These are phyloP conservation scores for Bubalus kerabau DNA, from an alignment of 2,113 vertebrate species.

Conservation along the genomic window DNA sequence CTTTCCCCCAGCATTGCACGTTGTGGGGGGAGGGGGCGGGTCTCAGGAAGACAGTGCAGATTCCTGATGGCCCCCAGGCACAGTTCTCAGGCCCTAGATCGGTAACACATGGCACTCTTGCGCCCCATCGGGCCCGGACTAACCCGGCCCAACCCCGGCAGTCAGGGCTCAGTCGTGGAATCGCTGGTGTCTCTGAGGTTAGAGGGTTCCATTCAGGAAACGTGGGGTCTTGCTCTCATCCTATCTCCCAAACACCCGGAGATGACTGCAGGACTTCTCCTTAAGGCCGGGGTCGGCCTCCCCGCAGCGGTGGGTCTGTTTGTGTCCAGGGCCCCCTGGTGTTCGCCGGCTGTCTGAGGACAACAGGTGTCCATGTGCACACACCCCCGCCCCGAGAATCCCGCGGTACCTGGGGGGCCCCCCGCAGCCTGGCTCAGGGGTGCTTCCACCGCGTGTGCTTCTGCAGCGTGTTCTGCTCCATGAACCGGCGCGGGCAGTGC, in stretches of 20 bases:
- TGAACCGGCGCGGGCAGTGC: conserved; percentile 86
- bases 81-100: not conserved
- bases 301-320: no score
- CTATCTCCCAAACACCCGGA: not conserved
- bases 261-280: not conserved
- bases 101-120: not conserved
- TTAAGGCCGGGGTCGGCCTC: not conserved
- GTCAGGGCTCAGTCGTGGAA: not conserved
- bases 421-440: not conserved
- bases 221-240: not conserved
- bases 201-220: not conserved
- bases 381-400: not conserved
- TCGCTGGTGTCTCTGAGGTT: not conserved
- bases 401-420: not conserved
- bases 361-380: not conserved
- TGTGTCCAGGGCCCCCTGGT: not conserved
- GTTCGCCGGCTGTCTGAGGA: not conserved
- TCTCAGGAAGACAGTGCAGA: not conserved
- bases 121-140: no score
- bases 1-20: not conserved
- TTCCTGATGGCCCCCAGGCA: not conserved
- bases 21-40: not conserved
- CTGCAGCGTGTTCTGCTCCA: conserved; percentile 86
- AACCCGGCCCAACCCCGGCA: no score
- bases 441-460: conserved; percentile 88